phyloP scores from a whole-genome alignment of 1,140 invertebrate species.

The Melipona quadrifasciata region DNA sequence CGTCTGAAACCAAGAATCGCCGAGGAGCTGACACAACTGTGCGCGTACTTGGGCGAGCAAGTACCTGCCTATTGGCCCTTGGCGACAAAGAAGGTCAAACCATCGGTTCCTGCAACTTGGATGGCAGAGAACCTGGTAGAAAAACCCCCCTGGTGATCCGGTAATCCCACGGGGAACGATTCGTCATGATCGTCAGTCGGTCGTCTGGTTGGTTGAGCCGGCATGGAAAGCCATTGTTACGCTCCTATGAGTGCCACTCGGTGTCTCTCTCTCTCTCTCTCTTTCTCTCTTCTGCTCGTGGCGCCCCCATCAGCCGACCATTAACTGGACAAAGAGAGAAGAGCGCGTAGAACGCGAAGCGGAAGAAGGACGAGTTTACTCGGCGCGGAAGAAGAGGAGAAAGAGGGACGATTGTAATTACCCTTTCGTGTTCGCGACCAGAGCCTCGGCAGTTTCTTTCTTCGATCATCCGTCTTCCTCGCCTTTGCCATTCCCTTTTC shows the following conservation, averaged over 20 bases:
- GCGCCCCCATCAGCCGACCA: conserved; percentile 50
- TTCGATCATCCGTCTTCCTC: not conserved
- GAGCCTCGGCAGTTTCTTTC: not conserved
- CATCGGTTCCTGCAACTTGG: no score
- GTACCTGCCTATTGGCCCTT: not conserved
- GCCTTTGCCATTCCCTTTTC: not conserved
- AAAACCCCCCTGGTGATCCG: conserved; percentile 19
- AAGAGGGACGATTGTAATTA: conserved; percentile 61
- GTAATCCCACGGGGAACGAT: conserved; percentile 61
- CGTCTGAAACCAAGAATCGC: no score
- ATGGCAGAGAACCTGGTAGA: conserved; percentile 10
- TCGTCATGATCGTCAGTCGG: conserved; percentile 63
- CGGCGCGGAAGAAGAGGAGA: not conserved
- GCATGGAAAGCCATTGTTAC: conserved; percentile 74
- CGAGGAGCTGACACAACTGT: no score
- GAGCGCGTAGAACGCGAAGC: not conserved
- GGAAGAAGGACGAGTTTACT: conserved; percentile 4
- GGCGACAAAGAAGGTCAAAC: no score
- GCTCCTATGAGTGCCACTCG: conserved; percentile 67
- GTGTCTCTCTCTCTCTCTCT: conserved; percentile 49
- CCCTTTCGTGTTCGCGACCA: conserved; percentile 50
- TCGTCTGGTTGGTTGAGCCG: conserved; percentile 67
- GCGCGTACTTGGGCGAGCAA: not conserved
- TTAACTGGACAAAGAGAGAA: conserved; percentile 30
- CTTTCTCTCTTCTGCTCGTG: conserved; percentile 45